Evolutionary conservation across 2,797 vertebrate genomes (phyloP).

Genomic region (Threskiornis aethiopicus): DNA sequence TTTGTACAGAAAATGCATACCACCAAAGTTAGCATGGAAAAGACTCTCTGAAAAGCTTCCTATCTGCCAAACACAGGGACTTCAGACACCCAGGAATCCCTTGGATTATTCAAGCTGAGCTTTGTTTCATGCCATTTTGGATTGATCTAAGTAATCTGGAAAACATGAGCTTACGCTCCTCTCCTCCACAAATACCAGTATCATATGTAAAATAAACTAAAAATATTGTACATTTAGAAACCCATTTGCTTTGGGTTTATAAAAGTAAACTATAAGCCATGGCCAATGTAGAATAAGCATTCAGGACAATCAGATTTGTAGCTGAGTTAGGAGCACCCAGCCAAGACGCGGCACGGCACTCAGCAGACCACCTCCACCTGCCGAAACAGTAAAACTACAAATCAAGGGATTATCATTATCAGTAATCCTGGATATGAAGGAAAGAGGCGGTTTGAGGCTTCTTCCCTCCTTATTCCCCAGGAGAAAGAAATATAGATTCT

Average conservation of each 20-base stretch:
- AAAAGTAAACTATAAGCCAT: neutral
- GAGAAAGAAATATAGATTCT: neutral
- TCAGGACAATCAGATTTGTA: neutral
- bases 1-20: neutral
- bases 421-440: neutral
- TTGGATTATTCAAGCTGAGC: neutral
- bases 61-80: neutral
- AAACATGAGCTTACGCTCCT: neutral
- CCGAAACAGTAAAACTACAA: neutral
- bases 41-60: neutral
- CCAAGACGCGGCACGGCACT: fast-evolving
- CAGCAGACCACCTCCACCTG: neutral
- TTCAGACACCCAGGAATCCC: neutral
- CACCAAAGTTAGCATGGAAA: neutral
- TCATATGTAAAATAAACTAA: neutral
- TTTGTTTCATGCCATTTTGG: neutral
- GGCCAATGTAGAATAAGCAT: neutral
- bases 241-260: neutral
- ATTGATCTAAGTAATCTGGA: neutral
- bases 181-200: neutral
- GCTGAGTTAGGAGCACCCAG: neutral
- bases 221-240: neutral
- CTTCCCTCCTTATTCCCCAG: neutral
- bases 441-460: neutral
- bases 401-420: neutral